Conservation (phyloP, 2,888 invertebrate genomes). For the Brachynemurus nebulosus region DNA sequence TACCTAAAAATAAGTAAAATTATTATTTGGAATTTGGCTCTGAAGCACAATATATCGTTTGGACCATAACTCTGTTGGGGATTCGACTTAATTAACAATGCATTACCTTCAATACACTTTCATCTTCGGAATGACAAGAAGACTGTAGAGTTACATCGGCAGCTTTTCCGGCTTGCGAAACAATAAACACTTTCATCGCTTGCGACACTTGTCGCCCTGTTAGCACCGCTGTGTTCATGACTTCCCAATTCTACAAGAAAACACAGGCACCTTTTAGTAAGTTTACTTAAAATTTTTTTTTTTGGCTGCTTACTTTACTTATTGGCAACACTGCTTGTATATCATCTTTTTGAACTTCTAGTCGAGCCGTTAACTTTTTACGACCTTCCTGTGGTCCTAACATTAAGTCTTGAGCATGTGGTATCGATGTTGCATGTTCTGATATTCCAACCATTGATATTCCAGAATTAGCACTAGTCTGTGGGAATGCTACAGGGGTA, state of each 20-base stretch:
- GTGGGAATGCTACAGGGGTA: constrained; percentile 16
- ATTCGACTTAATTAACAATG: not conserved
- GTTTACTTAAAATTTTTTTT: not conserved
- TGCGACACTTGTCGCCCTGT: constrained; percentile 89
- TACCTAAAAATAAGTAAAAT: constrained; percentile 45
- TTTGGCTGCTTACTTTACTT: constrained; percentile 55
- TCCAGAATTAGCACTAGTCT: constrained; percentile 21
- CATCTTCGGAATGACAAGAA: constrained; percentile 89
- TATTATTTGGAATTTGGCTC: constrained; percentile 1
- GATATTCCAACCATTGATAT: constrained; percentile 24
- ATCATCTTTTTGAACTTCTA: constrained; percentile 86
- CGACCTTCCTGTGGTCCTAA: constrained; percentile 28
- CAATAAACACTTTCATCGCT: constrained; percentile 90
- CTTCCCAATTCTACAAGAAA: constrained; percentile 73
- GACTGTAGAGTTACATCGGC: constrained; percentile 91
- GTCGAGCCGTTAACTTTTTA: constrained; percentile 61
- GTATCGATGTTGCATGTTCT: constrained; percentile 27
- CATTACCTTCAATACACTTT: constrained; percentile 85
- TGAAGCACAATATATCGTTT: not conserved
- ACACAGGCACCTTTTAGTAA: constrained; percentile 11
- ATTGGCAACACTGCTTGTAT: constrained; percentile 88
- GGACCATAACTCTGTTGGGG: not conserved
- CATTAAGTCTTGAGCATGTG: constrained; percentile 31
- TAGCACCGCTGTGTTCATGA: constrained; percentile 88
- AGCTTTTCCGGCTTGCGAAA: constrained; percentile 85